These are phyloP conservation scores for Octodonta nipae DNA, from an alignment of 2,888 invertebrate genomes.

Conservation along the genomic window DNA sequence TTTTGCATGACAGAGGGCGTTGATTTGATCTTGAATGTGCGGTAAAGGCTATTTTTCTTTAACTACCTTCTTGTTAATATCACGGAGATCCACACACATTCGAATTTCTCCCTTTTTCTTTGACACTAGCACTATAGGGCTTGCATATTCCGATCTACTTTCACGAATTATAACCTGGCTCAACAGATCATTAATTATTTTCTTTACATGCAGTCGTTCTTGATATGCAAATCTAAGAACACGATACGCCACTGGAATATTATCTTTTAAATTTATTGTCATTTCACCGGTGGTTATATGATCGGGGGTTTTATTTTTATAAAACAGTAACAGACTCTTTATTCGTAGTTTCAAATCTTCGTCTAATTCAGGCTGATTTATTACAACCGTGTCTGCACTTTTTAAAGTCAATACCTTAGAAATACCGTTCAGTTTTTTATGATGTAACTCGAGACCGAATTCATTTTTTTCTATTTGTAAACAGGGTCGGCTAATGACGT, in stretches of 20 bases:
- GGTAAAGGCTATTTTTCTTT: constrained; percentile 7
- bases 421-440: constrained; percentile 3
- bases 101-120: constrained; percentile 11
- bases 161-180: neutral
- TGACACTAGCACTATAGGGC: constrained; percentile 16
- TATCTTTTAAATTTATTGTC: constrained; percentile 1
- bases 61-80: constrained; percentile 7
- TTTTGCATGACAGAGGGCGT: constrained; percentile 8
- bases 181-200: neutral
- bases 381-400: neutral
- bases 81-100: constrained; percentile 11
- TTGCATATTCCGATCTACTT: constrained; percentile 10
- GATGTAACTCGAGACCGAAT: constrained; percentile 4
- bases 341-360: neutral
- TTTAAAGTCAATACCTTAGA: neutral
- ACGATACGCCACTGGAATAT: constrained; percentile 1
- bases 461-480: constrained; percentile 4
- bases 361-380: neutral
- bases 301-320: neutral
- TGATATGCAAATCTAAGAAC: neutral
- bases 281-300: neutral
- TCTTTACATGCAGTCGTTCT: neutral
- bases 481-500: constrained; percentile 4
- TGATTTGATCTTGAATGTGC: constrained; percentile 11
- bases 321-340: neutral